phyloP scores from a whole-genome alignment of 2,888 invertebrate genomes.

The Rotaria macrura region DNA sequence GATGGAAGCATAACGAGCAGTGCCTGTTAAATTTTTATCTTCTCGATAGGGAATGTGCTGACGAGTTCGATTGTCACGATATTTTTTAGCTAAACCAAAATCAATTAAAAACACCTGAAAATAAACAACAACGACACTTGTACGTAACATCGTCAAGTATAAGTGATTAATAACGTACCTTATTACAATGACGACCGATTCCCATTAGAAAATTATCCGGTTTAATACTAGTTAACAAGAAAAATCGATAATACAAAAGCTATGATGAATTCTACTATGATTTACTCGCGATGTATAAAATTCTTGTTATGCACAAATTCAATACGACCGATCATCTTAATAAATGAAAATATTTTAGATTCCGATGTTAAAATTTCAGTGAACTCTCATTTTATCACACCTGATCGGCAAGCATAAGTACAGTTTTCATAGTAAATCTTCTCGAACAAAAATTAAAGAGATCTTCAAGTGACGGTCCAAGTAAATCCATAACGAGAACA shows the following conservation, averaged over 20 bases:
- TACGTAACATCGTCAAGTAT: no score
- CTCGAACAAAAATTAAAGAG: slow-evolving; percentile 98
- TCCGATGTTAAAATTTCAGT: neutral
- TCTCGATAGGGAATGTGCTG: slow-evolving; percentile 64
- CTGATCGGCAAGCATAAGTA: slow-evolving; percentile 96
- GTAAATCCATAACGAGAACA: slow-evolving; percentile 94
- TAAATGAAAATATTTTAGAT: neutral
- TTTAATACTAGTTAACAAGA: slow-evolving; percentile 58
- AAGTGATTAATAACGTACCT: slow-evolving; percentile 35
- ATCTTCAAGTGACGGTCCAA: slow-evolving; percentile 94
- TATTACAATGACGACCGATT: slow-evolving; percentile 49
- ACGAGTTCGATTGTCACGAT: slow-evolving; percentile 74
- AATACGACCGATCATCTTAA: slow-evolving; percentile 62
- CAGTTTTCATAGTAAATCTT: slow-evolving; percentile 97
- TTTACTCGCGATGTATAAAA: slow-evolving; percentile 83
- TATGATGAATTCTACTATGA: neutral
- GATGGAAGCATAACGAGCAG: slow-evolving; percentile 91
- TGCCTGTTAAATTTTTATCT: slow-evolving; percentile 98
- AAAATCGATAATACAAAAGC: neutral
- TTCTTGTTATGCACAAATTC: slow-evolving; percentile 97
- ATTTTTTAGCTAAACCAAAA: slow-evolving; percentile 98
- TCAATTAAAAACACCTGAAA: slow-evolving; percentile 61
- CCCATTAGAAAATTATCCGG: slow-evolving; percentile 57
- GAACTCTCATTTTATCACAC: neutral
- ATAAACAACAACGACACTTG: neutral